Conservation (phyloP, 2,797 vertebrate genomes). For the Avahi laniger region DNA sequence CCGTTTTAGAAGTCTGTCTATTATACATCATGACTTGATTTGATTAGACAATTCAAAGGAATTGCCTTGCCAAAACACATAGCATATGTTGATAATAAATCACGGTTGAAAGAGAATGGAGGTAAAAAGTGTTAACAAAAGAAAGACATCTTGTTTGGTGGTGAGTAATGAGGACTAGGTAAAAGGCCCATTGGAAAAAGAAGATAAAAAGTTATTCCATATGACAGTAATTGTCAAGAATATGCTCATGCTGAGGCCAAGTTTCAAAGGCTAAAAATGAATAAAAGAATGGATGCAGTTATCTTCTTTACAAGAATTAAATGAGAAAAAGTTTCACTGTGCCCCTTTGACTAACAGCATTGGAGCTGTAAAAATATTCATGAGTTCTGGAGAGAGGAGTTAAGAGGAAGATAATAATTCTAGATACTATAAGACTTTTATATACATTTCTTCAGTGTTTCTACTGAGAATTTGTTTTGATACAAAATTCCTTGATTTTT, state of each 20-base stretch:
- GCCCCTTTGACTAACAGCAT: neutral
- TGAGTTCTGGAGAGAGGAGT: neutral
- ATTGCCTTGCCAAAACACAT: neutral
- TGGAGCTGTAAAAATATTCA: neutral
- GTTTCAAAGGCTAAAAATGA: slow-evolving; percentile 31
- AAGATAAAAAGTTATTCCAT: slow-evolving; percentile 55
- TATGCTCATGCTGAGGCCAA: neutral
- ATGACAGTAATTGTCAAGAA: slow-evolving; percentile 44
- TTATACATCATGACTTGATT: neutral
- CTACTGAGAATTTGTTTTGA: neutral
- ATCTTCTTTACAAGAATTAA: slow-evolving; percentile 31
- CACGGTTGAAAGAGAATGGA: slow-evolving; percentile 24
- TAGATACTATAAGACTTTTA: neutral
- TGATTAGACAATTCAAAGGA: slow-evolving; percentile 46
- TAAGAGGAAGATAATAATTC: neutral
- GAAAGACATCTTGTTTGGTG: slow-evolving; percentile 32
- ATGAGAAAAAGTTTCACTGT: neutral
- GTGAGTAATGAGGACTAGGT: slow-evolving; percentile 54
- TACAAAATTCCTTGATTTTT: neutral
- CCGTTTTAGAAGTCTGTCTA: neutral
- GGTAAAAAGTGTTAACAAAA: slow-evolving; percentile 57
- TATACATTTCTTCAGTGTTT: neutral
- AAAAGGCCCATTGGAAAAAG: slow-evolving; percentile 34
- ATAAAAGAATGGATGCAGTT: neutral
- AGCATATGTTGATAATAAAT: slow-evolving; percentile 29